Evolutionary conservation across 2,797 vertebrate species (phyloP), one percentile per base, ranked within the genome.

Genomic region (Clangula hyemalis): DNA sequence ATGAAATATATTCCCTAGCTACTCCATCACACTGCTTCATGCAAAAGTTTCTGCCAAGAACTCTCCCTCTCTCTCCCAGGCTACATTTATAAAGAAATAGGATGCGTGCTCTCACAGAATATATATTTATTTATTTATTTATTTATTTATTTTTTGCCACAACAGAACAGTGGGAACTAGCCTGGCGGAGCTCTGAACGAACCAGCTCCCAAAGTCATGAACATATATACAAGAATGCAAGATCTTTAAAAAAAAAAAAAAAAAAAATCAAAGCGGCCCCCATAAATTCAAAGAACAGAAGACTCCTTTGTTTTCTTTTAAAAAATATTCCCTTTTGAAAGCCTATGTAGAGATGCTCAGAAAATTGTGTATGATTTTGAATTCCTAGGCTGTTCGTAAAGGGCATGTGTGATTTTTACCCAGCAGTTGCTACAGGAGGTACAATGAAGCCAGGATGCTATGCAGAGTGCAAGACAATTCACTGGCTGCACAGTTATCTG

Each of bases 1-100:
- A 96, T 86, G 60, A 53, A 53, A 7, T 89, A 64, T 93, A 91
- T 90, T 86, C 73, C 64, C 64, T 76, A 72, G 51, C 74, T 89
- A 47, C n/a, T 91, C 53, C 60, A 41, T 47, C 89, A 64, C 66
- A 81, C 60, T 45, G 85, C 51, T 81, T 82, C 41, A 64, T 7
- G 19, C 57, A 88, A 54, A 70, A 68, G 18, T 30, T 86, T 86
- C 73, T 90, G 85, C 80, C 71, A 85, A 88, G 36, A 94, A 74
- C 53, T 73, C 57, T 84, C 68, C 51, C 28, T 72, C 1, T 75
- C 43, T 89, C 10, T 22, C 25, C 3, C 12, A 70, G 68, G 22
- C 70, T 75, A 34, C 53, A 45, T 57, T 79, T 92, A 61, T 38
- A 61, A 94, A 89, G 34, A 66, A 87, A 81, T 8, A 90, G 10